These are phyloP conservation scores for Pachyseris speciosa DNA, from an alignment of 64 coral and sea anemone genomes.

Conservation along the genomic window DNA sequence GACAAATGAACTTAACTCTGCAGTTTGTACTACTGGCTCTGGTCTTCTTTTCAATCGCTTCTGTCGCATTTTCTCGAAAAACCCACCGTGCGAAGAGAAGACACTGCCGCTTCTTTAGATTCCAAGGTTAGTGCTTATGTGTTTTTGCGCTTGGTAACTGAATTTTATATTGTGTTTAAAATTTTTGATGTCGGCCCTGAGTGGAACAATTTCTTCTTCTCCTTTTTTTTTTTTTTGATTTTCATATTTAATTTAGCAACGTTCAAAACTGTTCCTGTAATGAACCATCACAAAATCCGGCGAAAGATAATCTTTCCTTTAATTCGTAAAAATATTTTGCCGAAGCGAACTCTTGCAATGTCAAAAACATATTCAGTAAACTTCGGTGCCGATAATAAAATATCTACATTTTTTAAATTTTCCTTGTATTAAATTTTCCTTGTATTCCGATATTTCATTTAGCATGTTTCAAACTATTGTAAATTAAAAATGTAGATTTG, in stretches of 20 bases:
- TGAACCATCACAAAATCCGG: background rate
- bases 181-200: background rate
- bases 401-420: background rate
- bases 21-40: background rate
- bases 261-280: background rate
- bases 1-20: slow-evolving; percentile 57
- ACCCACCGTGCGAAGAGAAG: background rate
- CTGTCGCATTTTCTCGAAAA: background rate
- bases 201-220: background rate
- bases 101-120: background rate
- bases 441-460: background rate
- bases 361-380: background rate
- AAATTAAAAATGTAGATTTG: slow-evolving; percentile 14
- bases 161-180: background rate
- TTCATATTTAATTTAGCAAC: background rate
- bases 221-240: background rate
- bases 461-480: background rate
- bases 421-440: background rate
- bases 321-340: background rate
- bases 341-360: background rate
- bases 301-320: background rate
- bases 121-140: slow-evolving; percentile 22
- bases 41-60: background rate
- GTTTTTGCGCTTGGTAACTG: background rate
- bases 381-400: background rate